Percentiles rank a stretch among this genome's conserved stretches.
phyloP scores from a whole-genome alignment of 2,797 vertebrate genomes.

The Mastacembelus armatus region DNA sequence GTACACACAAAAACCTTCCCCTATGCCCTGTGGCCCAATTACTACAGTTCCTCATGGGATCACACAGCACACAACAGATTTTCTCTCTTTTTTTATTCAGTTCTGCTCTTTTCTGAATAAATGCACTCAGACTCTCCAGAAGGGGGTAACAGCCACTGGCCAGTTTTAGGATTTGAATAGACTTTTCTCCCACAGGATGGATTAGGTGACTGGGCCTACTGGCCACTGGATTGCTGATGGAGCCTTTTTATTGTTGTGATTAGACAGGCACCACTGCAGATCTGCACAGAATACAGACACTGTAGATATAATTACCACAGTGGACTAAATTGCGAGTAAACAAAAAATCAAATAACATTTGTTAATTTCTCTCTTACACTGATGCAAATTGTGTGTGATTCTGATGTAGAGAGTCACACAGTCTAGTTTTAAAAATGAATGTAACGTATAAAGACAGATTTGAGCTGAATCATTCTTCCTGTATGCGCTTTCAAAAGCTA shows the following conservation, averaged over 20 bases:
- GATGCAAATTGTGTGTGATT: neutral
- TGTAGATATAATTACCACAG: neutral
- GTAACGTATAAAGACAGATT: neutral
- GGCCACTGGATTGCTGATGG: constrained; percentile 80
- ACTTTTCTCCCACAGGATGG: constrained; percentile 71
- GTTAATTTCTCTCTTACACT: neutral
- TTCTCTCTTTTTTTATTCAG: constrained; percentile 38
- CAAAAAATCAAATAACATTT: neutral
- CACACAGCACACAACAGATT: constrained; percentile 58
- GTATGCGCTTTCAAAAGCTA: neutral
- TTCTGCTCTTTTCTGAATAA: constrained; percentile 53
- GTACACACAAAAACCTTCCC: constrained; percentile 38
- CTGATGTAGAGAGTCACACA: neutral
- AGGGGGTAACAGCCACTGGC: constrained; percentile 69
- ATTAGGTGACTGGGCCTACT: constrained; percentile 77
- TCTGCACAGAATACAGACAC: constrained; percentile 36
- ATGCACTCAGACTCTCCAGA: constrained; percentile 56
- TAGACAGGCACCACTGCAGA: constrained; percentile 57
- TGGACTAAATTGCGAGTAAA: constrained; percentile 2
- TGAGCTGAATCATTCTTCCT: constrained; percentile 17
- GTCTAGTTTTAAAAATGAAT: neutral
- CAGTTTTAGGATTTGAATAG: constrained; percentile 75
- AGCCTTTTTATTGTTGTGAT: constrained; percentile 82
- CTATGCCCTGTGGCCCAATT: constrained; percentile 70
- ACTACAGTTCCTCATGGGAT: constrained; percentile 58